Base-by-base conservation (phyloP, 1,140 invertebrate species). In the Schlechtendalia chinensis region DNA sequence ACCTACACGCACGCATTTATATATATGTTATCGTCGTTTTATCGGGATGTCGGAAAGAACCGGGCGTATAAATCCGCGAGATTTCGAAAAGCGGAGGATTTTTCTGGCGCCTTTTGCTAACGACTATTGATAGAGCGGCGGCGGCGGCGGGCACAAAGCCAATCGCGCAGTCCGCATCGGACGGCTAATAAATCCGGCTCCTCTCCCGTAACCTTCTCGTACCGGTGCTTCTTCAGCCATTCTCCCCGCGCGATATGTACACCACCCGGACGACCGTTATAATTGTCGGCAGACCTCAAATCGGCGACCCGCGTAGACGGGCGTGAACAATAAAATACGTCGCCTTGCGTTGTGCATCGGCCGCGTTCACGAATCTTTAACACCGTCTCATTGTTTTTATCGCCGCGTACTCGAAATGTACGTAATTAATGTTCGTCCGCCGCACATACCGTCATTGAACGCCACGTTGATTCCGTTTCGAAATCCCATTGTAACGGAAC, bases 51-150 rank as follows among this genome's bases (percentile, higher is more conserved):
- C 50, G 24, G 16, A 12, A 32, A 58, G 14, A 39, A 11, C 53
- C 19, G 6, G 5, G 14, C 12, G 12, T 8, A 8, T 39, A 50
- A 75, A 16, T 56, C 29, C 19, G 72, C 29, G 5, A n/a, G 65
- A 67, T 67, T 67, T 67, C 19, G 11, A 22, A 47, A 67, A 67
- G 65, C n/a, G 19, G 1, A 24, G 24, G 1, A 39, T 17, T 45
- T 77, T 77, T 77, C 29, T 59, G 72, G 72, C 54, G 32, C 54
- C 72, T 58, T 4, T 77, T 24, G 10, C 45, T 45, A 59, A 77
- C 72, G 39, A 69, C 50, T 58, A 53, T 56, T 32, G 47, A n/a
- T n/a, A 29, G 24, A 8, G 10, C 3, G n/a, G 32, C 1, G 17
- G 71, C 17, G 53, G 72, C 2, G 32, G 11, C 29, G 56, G 72